Evolutionary conservation across 2,888 invertebrate species (phyloP).

Genomic region (Noctua janthe): DNA sequence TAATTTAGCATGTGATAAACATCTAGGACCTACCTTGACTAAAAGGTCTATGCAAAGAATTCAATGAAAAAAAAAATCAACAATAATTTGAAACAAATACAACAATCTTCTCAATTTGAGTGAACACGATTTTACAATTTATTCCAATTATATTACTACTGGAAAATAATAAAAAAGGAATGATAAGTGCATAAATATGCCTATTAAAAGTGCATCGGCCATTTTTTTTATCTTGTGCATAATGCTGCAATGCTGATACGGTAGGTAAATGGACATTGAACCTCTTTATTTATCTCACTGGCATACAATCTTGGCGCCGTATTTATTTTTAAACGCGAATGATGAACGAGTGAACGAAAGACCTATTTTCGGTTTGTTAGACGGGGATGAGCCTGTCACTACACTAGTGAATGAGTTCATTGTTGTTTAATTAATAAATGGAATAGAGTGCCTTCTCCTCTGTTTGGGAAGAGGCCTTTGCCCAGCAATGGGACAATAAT

Average conservation of each 20-base stretch:
- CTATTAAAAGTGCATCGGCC: slow-evolving; percentile 32
- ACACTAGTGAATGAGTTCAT: not conserved
- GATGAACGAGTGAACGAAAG: slow-evolving; percentile 61
- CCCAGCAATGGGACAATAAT: too few species aligned
- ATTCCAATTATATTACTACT: slow-evolving; percentile 15
- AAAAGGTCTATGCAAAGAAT: not conserved
- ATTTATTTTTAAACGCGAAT: slow-evolving; percentile 63
- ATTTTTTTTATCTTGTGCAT: slow-evolving; percentile 49
- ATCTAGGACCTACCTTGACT: too few species aligned
- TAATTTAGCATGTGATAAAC: not conserved
- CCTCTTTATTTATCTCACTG: slow-evolving; percentile 75
- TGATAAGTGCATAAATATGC: slow-evolving; percentile 36
- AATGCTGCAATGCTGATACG: slow-evolving; percentile 47
- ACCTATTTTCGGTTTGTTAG: slow-evolving; percentile 45
- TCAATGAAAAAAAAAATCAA: not conserved
- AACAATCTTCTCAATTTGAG: slow-evolving; percentile 36
- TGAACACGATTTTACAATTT: slow-evolving; percentile 27
- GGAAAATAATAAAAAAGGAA: slow-evolving; percentile 1
- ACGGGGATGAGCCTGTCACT: not conserved
- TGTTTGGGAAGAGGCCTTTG: too few species aligned
- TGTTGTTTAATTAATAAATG: not conserved
- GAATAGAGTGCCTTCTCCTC: too few species aligned
- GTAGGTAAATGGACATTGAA: slow-evolving; percentile 75
- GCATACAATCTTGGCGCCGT: slow-evolving; percentile 51
- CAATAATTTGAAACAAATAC: slow-evolving; percentile 14